Base-by-base conservation (phyloP, 1,140 invertebrate species). In the Cherax destructor region DNA sequence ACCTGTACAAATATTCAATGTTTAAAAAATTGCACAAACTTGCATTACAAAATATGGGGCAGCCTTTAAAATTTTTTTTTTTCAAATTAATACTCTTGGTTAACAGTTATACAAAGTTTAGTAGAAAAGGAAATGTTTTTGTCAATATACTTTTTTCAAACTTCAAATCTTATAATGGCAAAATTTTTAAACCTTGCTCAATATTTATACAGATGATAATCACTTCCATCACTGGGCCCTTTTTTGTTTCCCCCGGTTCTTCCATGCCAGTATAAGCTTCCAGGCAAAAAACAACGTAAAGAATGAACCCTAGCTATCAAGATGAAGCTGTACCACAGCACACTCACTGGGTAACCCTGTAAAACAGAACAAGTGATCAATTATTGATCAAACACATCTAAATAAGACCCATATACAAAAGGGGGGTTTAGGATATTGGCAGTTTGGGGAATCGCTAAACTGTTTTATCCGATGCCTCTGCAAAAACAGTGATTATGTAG, bases 301-400 rank as follows among this genome's bases (percentile, higher is more conserved):
- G 50, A 96, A 94, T 99, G 99, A 76, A 99, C 96, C 95, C 99
- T 95, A 24, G 97, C 98, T 3, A 98, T 94, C 30, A 98, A 94
- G 81, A 99, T 96, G 95, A 99, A 99, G 77, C 96, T 97, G 94
- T 98, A 99, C 98, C 98, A 99, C 87, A 99, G 95, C 30, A 99
- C 95, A 52, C 97, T 98, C 94, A 99, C 98, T 0, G 98, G 98
- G 94, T 98, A 97, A 56, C 96, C 97, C 97, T 98, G 95, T 86
- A 96, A 96, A 87, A 30, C 56, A 65, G 61, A 79, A 47, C 59
- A 18, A 79, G 18, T 49, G 52, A 59, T 59, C 5, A 59, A 59
- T n/a, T n/a, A n/a, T n/a, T n/a, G n/a, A n/a, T n/a, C n/a, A n/a
- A n/a, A n/a, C n/a, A n/a, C n/a, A n/a, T n/a, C n/a, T n/a, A n/a